Conservation (phyloP, 2,113 vertebrate species). For the Poeciliopsis prolifica region DNA sequence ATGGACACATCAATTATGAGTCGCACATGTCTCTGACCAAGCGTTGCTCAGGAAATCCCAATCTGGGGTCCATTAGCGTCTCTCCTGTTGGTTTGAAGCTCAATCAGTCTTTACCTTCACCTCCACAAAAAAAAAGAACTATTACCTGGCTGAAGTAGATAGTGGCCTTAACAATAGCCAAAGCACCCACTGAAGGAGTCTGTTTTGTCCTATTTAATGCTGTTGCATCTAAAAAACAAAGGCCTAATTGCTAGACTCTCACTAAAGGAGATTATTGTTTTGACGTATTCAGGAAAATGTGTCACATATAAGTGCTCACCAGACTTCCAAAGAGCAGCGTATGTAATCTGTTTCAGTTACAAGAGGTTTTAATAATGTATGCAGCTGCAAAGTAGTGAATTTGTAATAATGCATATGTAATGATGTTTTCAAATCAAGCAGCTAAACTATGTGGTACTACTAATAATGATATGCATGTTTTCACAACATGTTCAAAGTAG, state of each 20-base stretch:
- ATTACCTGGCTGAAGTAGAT: slow-evolving; percentile 73
- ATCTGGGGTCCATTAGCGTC: slow-evolving; percentile 96
- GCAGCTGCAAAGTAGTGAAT: neutral
- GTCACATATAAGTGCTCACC: neutral
- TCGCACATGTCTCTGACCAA: slow-evolving; percentile 94
- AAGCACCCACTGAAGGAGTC: slow-evolving; percentile 45
- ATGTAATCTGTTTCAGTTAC: neutral
- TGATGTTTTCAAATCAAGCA: neutral
- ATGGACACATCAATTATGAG: slow-evolving; percentile 99
- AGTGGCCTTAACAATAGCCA: slow-evolving; percentile 65
- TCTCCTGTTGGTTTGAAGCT: slow-evolving; percentile 80
- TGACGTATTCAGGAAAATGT: neutral
- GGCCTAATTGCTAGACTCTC: slow-evolving; percentile 19
- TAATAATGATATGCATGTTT: neutral
- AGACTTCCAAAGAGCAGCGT: neutral
- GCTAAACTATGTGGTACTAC: neutral
- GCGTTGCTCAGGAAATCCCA: slow-evolving; percentile 98
- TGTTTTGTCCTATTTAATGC: slow-evolving; percentile 17
- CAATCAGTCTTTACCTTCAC: slow-evolving; percentile 77
- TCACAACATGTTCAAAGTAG: neutral
- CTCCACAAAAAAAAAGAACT: slow-evolving; percentile 61
- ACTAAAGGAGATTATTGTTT: slow-evolving; percentile 10
- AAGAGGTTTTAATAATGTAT: slow-evolving; percentile 2
- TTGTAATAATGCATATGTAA: neutral
- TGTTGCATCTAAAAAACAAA: slow-evolving; percentile 37